phyloP scores from a whole-genome alignment of 2,113 vertebrate species.

The Oryzias curvinotus region DNA sequence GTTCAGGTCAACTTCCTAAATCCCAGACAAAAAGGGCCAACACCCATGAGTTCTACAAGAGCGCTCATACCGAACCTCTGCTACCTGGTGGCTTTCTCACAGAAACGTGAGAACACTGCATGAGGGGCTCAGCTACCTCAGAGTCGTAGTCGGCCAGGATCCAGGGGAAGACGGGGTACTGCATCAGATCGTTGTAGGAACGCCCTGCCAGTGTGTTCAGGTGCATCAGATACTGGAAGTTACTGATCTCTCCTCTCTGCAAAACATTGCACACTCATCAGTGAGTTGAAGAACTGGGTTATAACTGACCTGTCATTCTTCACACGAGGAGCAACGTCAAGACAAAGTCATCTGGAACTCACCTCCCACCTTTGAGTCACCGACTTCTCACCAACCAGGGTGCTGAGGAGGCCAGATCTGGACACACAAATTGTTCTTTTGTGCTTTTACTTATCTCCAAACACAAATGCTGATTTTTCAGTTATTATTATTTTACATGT shows the following conservation, averaged over 20 bases:
- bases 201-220: slow-evolving; percentile 95
- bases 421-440: background rate
- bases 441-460: background rate
- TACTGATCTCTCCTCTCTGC: slow-evolving; percentile 98
- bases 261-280: background rate
- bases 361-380: slow-evolving; percentile 99
- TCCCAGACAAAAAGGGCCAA: slow-evolving; percentile 14
- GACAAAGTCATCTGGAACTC: slow-evolving; percentile 29
- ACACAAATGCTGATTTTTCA: background rate
- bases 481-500: too few species aligned
- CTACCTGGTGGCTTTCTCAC: background rate
- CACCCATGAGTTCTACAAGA: background rate
- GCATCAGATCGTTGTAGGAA: slow-evolving; percentile 99
- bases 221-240: slow-evolving; percentile 99
- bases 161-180: slow-evolving; percentile 99
- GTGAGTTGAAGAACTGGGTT: background rate
- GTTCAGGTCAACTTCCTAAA: slow-evolving; percentile 92
- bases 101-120: accelerated
- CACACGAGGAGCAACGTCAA: too few species aligned
- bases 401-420: slow-evolving; percentile 97
- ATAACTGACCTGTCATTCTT: background rate
- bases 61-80: background rate
- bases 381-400: slow-evolving; percentile 95
- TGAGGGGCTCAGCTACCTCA: slow-evolving; percentile 75
- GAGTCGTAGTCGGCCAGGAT: slow-evolving; percentile 95